phyloP scores from a whole-genome alignment of 2,797 vertebrate species.

The Gastrophryne carolinensis region DNA sequence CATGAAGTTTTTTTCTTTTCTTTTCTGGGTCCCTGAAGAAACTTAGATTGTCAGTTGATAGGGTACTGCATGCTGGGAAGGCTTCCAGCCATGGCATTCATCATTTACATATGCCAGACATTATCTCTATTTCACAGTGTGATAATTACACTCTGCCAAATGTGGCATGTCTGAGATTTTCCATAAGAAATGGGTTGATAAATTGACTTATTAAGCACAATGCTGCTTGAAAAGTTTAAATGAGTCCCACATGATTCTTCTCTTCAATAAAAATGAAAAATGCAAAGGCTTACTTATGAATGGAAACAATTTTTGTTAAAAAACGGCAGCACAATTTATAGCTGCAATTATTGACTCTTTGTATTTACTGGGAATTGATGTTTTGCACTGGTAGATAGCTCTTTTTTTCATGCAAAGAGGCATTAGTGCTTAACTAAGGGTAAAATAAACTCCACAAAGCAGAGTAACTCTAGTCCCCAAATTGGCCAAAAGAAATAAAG shows the following conservation, averaged over 20 bases:
- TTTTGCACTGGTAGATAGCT: constrained; percentile 61
- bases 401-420: neutral
- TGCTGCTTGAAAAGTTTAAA: constrained; percentile 63
- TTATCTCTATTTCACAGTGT: constrained; percentile 55
- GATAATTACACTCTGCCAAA: constrained; percentile 60
- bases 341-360: constrained; percentile 58
- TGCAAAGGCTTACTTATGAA: constrained; percentile 67
- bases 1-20: too few relatives aligned
- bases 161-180: constrained; percentile 60
- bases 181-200: constrained; percentile 61
- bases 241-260: constrained; percentile 63
- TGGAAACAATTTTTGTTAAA: constrained; percentile 69
- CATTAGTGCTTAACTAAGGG: too few relatives aligned
- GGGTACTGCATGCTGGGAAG: constrained; percentile 60
- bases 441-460: too few relatives aligned
- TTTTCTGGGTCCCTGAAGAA: constrained; percentile 7
- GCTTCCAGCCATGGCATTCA: constrained; percentile 68
- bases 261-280: constrained; percentile 62
- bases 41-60: constrained; percentile 53
- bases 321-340: constrained; percentile 65
- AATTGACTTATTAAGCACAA: constrained; percentile 64
- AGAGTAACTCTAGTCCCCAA: too few relatives aligned
- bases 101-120: constrained; percentile 56
- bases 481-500: too few relatives aligned
- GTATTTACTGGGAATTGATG: constrained; percentile 64